Evolutionary conservation across 2,113 vertebrate genomes (phyloP).

Genomic region (Pelusios castaneus): DNA sequence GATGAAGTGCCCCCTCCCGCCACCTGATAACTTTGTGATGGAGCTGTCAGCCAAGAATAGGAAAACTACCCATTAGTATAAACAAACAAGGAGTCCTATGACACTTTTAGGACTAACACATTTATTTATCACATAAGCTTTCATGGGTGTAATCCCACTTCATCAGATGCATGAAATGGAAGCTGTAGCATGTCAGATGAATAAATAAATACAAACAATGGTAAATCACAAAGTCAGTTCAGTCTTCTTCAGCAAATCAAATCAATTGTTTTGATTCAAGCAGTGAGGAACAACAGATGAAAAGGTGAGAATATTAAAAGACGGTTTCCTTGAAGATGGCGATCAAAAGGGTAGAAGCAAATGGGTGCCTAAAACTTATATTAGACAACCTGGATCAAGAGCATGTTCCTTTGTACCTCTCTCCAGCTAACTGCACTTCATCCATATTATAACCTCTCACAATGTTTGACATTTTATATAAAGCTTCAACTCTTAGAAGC

Average conservation of each 20-base stretch:
- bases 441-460: not conserved
- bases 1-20: not conserved
- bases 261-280: no score
- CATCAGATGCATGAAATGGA: no score
- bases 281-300: no score
- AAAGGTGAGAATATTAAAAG: no score
- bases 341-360: conserved; percentile 31
- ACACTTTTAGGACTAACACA: no score
- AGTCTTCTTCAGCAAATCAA: no score
- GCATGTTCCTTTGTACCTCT: not conserved
- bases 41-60: not conserved
- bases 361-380: not conserved
- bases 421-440: not conserved
- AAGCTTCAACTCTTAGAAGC: not conserved
- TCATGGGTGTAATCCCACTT: no score
- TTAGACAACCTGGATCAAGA: conserved; percentile 26
- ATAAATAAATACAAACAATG: no score
- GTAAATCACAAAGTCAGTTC: no score
- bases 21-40: not conserved
- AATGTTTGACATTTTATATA: conserved; percentile 46
- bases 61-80: not conserved
- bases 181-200: no score
- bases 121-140: no score
- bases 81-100: not conserved
- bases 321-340: not conserved